Percentiles rank a stretch among this genome's conserved stretches.
phyloP scores from a whole-genome alignment of 2,113 vertebrate species.

The Eubucco bourcierii region DNA sequence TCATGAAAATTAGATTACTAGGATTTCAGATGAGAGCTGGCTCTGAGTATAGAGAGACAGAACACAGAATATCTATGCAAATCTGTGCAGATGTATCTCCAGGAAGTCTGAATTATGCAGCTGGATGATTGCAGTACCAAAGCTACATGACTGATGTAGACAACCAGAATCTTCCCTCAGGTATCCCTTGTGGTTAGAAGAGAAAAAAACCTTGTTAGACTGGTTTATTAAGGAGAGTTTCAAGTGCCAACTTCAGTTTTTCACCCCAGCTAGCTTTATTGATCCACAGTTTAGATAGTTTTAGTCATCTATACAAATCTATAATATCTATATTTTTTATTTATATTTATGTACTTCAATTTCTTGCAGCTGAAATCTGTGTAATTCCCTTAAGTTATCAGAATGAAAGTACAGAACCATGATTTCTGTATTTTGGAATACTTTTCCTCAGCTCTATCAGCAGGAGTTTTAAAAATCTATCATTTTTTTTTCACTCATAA shows the following conservation, averaged over 20 bases:
- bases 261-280: background rate
- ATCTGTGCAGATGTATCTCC: slow-evolving; percentile 48
- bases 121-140: slow-evolving; percentile 13
- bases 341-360: background rate
- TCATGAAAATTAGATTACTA: slow-evolving; percentile 66
- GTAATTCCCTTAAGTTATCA: background rate
- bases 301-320: background rate
- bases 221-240: background rate
- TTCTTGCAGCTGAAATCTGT: background rate
- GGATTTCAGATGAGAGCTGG: slow-evolving; percentile 34
- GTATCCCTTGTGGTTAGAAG: background rate
- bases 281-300: background rate
- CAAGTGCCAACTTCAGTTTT: background rate
- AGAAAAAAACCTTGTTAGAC: background rate
- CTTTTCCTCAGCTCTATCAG: background rate
- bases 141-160: slow-evolving; percentile 35
- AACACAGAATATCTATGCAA: slow-evolving; percentile 48
- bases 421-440: background rate
- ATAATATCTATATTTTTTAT: background rate
- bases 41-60: background rate
- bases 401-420: background rate
- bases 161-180: slow-evolving; percentile 8
- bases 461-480: background rate
- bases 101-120: slow-evolving; percentile 56
- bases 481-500: background rate